A percentile compares a stretch with the other conserved stretches of the same genome.
phyloP scores from a whole-genome alignment of 2,797 vertebrate species.

The Hemibagrus guttatus region DNA sequence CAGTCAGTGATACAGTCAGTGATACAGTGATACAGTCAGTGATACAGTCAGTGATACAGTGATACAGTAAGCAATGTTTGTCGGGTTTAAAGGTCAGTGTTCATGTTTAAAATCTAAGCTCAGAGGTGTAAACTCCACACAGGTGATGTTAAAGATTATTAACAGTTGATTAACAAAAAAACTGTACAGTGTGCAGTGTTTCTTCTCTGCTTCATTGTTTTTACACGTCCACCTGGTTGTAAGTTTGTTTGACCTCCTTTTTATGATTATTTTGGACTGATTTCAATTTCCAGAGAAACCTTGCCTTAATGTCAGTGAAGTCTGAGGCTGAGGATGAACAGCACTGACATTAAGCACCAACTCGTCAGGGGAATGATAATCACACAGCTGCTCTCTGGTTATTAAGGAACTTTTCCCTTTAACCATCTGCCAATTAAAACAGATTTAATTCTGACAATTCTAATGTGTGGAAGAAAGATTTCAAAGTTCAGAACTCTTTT shows the following conservation, averaged over 20 bases:
- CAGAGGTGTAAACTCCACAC: no score
- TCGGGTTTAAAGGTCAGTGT: no score
- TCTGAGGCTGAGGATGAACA: neutral
- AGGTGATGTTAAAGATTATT: neutral
- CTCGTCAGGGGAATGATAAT: neutral
- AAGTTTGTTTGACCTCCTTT: neutral
- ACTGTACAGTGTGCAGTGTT: no score
- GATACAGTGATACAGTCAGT: no score
- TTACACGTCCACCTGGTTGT: no score
- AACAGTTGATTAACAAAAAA: no score
- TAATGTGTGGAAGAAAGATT: neutral
- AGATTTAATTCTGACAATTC: neutral
- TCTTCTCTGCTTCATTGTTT: neutral
- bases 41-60: no score
- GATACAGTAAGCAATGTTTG: no score
- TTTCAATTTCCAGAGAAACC: neutral
- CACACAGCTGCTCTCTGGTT: neutral
- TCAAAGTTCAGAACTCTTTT: neutral
- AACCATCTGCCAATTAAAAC: neutral
- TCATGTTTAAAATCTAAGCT: no score
- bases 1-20: no score
- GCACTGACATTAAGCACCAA: neutral
- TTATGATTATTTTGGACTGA: neutral
- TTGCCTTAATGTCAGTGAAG: neutral
- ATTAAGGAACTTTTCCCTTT: neutral